Conservation (phyloP, 2,888 invertebrate species). For the Brachyopa scutellaris region DNA sequence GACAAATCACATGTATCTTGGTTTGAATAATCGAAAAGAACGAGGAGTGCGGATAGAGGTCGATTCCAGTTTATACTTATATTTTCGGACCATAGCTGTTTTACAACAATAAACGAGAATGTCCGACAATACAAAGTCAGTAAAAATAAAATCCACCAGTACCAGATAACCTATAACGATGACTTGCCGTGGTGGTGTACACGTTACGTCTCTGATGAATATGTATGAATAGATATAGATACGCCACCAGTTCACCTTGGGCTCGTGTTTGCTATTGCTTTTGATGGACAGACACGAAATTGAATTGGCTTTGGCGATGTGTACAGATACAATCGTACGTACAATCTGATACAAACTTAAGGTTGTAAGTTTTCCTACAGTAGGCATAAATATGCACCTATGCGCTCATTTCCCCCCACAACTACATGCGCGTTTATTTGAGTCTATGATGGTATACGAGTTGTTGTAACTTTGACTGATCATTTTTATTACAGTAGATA, state of each 20-base stretch:
- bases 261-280: constrained; percentile 61
- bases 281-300: constrained; percentile 68
- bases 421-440: constrained; percentile 8
- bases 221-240: constrained; percentile 32
- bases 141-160: constrained; percentile 49
- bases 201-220: constrained; percentile 58
- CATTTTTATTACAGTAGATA: constrained; percentile 2
- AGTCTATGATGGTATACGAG: constrained; percentile 5
- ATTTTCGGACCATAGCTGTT: constrained; percentile 41
- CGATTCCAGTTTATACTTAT: constrained; percentile 57
- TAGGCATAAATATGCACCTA: constrained; percentile 60
- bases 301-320: constrained; percentile 48
- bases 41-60: not conserved
- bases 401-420: constrained; percentile 58
- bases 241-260: constrained; percentile 69
- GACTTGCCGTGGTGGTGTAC: constrained; percentile 55
- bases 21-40: not conserved
- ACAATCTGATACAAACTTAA: constrained; percentile 34
- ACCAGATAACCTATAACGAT: constrained; percentile 65
- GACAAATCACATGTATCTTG: constrained; percentile 50
- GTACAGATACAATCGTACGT: constrained; percentile 19
- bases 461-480: constrained; percentile 48
- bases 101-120: constrained; percentile 59
- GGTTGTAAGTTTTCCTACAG: constrained; percentile 36
- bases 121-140: constrained; percentile 64